Base-by-base conservation (phyloP, 2,888 invertebrate genomes). In the Eutolmus rufibarbis region DNA sequence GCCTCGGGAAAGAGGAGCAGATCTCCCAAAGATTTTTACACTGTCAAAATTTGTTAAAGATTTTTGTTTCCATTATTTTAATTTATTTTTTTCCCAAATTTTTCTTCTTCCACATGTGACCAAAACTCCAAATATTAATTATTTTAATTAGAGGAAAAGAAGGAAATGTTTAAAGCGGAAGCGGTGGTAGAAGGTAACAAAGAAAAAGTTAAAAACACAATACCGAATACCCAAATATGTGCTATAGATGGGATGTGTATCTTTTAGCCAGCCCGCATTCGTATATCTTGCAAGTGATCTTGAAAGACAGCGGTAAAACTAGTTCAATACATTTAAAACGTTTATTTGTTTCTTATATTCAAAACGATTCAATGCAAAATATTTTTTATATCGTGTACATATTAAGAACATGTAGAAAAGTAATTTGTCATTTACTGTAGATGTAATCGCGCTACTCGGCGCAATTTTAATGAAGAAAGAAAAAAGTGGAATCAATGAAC, bases 311-410 rank as follows among this genome's bases (percentile, higher is more conserved):
- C 82, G 34, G 82, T 66, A 14, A 82, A 82, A 82, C 56, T 82
- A 82, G 82, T 82, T 82, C 37, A 82, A 82, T 82, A 82, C 37
- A 66, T 66, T 82, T 82, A 82, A 19, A 23, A 66, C 40, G 51
- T 79, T 79, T 46, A 51, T 78, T 78, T 57, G 51, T 82, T 82
- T 82, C 82, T 82, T 82, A 57, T 82, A 57, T 82, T 82, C 82
- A 82, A 28, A 57, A 82, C 66, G 66, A 82, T 82, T 82, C 82
- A 82, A 82, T 82, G 82, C 82, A 82, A 82, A 82, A 82, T 82
- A 82, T 57, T 82, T 57, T 81, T 82, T 82, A 57, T 82, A 82
- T 82, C 66, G 66, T 82, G 82, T 82, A 82, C 31, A 82, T 82
- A 82, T 34, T 56, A 82, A 57, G 34, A n/a, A 76, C 28, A 51